phyloP scores from a whole-genome alignment of 1,140 invertebrate genomes.

The Ostrea denselamellosa region DNA sequence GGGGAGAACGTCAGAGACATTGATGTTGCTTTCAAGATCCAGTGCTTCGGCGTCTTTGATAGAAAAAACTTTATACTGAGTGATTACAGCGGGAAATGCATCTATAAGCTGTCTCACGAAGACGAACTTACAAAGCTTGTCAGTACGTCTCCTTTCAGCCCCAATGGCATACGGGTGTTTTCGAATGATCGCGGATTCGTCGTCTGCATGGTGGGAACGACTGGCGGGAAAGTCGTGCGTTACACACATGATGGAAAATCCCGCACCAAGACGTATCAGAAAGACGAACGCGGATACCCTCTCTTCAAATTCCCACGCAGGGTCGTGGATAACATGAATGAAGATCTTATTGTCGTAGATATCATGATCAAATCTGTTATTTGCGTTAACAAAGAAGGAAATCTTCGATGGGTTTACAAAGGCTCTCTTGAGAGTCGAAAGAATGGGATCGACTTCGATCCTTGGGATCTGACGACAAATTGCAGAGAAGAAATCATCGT shows the following conservation, averaged over 20 bases:
- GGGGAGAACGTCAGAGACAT: not conserved
- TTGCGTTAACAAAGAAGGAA: slow-evolving; percentile 15
- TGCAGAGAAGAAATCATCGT: slow-evolving; percentile 9
- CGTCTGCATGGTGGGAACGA: slow-evolving; percentile 35
- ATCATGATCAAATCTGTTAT: slow-evolving; percentile 26
- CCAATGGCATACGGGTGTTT: slow-evolving; percentile 34
- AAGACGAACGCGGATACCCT: slow-evolving; percentile 18
- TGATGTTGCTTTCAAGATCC: slow-evolving; percentile 13
- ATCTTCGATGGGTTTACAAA: slow-evolving; percentile 18
- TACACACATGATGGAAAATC: slow-evolving; percentile 32
- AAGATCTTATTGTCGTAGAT: slow-evolving; percentile 26
- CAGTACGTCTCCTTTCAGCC: slow-evolving; percentile 40
- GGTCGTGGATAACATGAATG: slow-evolving; percentile 24
- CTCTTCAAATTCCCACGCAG: slow-evolving; percentile 39
- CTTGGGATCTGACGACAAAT: slow-evolving; percentile 26
- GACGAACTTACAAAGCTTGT: slow-evolving; percentile 28
- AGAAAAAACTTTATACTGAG: slow-evolving; percentile 34
- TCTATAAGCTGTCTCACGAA: slow-evolving; percentile 10
- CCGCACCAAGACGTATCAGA: slow-evolving; percentile 5
- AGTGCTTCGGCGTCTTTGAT: slow-evolving; percentile 34
- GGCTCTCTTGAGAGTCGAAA: slow-evolving; percentile 23
- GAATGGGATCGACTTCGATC: slow-evolving; percentile 34
- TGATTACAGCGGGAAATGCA: slow-evolving; percentile 26
- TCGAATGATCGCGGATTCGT: slow-evolving; percentile 16
- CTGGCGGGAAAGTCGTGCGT: slow-evolving; percentile 39